Evolutionary conservation across 1,140 invertebrate species (phyloP).

Genomic region (Caenorhabditis latens): DNA sequence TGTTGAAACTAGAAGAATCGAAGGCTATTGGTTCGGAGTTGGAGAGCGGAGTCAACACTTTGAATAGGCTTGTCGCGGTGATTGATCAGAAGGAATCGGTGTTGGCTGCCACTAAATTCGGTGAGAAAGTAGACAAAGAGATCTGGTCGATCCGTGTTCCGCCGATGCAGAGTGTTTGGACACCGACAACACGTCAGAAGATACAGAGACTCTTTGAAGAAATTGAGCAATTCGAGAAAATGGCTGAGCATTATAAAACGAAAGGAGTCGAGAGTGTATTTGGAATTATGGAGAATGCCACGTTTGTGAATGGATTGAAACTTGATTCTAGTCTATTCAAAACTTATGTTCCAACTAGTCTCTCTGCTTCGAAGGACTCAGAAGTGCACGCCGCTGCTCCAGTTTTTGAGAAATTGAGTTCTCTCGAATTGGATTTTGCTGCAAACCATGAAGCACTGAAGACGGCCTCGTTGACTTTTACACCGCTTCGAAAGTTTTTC

Average conservation of each 20-base stretch:
- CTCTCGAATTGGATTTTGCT: background rate
- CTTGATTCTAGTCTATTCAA: background rate
- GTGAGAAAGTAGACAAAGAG: background rate
- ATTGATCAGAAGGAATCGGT: background rate
- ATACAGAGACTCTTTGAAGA: background rate
- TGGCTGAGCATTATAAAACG: background rate
- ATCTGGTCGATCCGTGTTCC: background rate
- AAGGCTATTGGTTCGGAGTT: background rate
- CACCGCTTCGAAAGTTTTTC: background rate
- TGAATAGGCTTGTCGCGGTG: background rate
- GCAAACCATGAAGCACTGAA: background rate
- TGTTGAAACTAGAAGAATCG: background rate
- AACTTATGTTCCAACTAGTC: background rate
- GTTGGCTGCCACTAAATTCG: background rate
- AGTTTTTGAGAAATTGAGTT: background rate
- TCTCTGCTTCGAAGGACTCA: background rate
- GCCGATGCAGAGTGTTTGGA: background rate
- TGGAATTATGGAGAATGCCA: background rate
- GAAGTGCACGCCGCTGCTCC: background rate
- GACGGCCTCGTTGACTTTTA: background rate
- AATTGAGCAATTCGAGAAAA: conserved; percentile 3
- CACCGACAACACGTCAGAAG: background rate
- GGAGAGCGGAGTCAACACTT: background rate
- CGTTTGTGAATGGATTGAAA: background rate
- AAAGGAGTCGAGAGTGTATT: background rate